Conservation (phyloP, 2,888 invertebrate genomes). For the Pogonocherus hispidulus region DNA sequence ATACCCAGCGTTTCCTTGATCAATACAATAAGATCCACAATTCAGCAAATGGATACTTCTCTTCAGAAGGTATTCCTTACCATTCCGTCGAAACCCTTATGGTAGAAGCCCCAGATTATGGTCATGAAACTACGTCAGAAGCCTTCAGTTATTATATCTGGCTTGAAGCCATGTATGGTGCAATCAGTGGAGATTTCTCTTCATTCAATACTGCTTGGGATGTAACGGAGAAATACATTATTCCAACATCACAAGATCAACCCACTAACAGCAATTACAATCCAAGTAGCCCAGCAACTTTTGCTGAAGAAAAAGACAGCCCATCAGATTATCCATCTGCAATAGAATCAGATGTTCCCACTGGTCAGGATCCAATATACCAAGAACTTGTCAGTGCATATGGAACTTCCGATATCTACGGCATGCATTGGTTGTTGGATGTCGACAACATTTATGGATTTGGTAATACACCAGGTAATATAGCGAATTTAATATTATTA, state of each 20-base stretch:
- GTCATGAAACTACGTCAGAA: constrained; percentile 55
- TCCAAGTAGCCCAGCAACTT: constrained; percentile 50
- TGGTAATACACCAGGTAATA: constrained; percentile 40
- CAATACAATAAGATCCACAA: constrained; percentile 52
- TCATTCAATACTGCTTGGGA: constrained; percentile 51
- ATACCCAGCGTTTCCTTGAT: constrained; percentile 48
- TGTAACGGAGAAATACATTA: constrained; percentile 49
- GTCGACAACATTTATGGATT: too few relatives aligned
- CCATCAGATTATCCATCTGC: constrained; percentile 50
- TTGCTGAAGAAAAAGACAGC: constrained; percentile 46
- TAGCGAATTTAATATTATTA: too few relatives aligned
- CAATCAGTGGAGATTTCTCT: constrained; percentile 49
- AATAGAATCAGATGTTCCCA: constrained; percentile 33
- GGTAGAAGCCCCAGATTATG: too few relatives aligned
- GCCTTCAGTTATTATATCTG: constrained; percentile 53
- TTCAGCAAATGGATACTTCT: constrained; percentile 50
- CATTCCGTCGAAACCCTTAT: constrained; percentile 53
- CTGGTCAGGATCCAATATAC: constrained; percentile 51
- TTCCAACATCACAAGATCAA: constrained; percentile 47
- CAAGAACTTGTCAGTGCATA: constrained; percentile 49
- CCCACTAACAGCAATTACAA: constrained; percentile 48
- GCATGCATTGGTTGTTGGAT: too few relatives aligned
- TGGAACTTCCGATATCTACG: constrained; percentile 42
- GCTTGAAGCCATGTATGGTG: constrained; percentile 52
- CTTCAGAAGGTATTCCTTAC: constrained; percentile 52